These are phyloP conservation scores for Clarias macrocephalus DNA, from an alignment of 2,113 vertebrate species.

Conservation along the genomic window DNA sequence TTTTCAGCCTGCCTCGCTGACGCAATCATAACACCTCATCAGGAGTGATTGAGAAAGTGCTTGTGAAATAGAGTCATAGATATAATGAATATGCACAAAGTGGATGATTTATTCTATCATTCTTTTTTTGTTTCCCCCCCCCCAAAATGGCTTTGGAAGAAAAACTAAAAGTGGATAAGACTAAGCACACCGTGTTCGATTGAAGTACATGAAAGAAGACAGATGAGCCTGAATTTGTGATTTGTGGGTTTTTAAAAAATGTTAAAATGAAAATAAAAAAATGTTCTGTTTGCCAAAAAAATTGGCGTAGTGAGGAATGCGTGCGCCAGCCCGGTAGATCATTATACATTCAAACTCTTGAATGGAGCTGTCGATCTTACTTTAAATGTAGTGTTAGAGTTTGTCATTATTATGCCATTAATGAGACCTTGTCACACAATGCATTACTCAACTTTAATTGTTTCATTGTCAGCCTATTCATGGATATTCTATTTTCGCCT, in stretches of 20 bases:
- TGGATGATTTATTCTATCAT: not conserved
- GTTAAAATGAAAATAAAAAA: no score
- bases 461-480: not conserved
- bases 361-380: not conserved
- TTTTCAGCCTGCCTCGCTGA: not conserved
- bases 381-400: not conserved
- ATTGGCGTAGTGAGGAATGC: no score
- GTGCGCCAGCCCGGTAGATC: no score
- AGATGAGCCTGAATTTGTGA: not conserved
- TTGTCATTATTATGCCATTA: not conserved
- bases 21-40: not conserved
- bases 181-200: not conserved
- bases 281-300: not conserved
- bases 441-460: not conserved
- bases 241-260: not conserved
- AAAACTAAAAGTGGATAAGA: not conserved
- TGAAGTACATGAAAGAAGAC: not conserved
- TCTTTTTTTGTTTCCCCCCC: not conserved
- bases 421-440: not conserved
- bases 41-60: not conserved
- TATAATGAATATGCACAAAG: not conserved
- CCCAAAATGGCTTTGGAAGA: not conserved
- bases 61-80: not conserved
- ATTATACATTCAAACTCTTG: not conserved
- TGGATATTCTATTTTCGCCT: not conserved